Evolutionary conservation across 2,113 vertebrate species (phyloP).

Genomic region (Archocentrus centrarchus): DNA sequence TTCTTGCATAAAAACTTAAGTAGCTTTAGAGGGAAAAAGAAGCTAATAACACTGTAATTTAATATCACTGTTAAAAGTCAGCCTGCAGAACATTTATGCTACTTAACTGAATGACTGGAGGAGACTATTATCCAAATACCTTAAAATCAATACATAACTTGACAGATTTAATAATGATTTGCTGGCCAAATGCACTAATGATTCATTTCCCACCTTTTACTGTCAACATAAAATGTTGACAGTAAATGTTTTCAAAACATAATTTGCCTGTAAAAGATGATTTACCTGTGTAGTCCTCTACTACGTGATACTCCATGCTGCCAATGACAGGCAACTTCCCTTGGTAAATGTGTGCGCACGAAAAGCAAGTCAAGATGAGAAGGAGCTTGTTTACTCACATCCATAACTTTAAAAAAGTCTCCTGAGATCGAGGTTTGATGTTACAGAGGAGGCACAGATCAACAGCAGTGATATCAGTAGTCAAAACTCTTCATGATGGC

Average conservation of each 20-base stretch:
- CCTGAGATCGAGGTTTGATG: conserved; percentile 65
- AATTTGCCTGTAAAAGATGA: not conserved
- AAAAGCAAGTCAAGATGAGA: conserved; percentile 1
- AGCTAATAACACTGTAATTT: not conserved
- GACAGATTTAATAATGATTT: not conserved
- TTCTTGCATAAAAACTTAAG: conserved; percentile 21
- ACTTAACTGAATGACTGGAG: not conserved
- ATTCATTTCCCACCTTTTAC: not conserved
- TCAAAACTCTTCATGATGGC: conserved; percentile 97
- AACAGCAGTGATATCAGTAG: conserved; percentile 77
- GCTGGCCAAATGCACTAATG: not conserved
- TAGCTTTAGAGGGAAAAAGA: not conserved
- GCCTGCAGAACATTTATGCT: not conserved
- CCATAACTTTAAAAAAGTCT: conserved; percentile 2
- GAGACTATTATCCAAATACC: not conserved
- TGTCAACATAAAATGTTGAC: conserved; percentile 15
- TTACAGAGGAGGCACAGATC: conserved; percentile 29
- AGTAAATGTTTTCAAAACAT: not conserved
- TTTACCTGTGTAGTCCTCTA: not conserved
- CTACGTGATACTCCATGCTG: not conserved
- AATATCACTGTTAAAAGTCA: conserved; percentile 11
- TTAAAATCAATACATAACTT: conserved; percentile 36
- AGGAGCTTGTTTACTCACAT: conserved; percentile 33
- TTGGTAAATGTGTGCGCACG: not conserved
- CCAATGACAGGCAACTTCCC: not conserved